Evolutionary conservation across 1,140 invertebrate genomes (phyloP).

Genomic region (Lepidurus packardi): DNA sequence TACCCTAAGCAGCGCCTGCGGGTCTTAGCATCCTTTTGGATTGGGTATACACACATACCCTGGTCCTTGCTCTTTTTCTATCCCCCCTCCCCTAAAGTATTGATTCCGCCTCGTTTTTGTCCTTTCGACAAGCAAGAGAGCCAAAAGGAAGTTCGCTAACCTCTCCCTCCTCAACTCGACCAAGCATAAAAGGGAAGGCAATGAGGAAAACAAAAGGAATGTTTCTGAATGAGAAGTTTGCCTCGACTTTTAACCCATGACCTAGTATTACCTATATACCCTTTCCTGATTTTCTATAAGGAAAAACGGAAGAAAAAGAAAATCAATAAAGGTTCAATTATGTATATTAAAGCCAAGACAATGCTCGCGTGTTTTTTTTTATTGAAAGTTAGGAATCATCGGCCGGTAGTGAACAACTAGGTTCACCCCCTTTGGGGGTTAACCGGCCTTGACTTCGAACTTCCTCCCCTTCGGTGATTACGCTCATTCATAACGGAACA

Average conservation of each 20-base stretch:
- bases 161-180: neutral
- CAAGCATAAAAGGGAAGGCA: constrained; percentile 22
- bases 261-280: neutral
- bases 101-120: constrained; percentile 20
- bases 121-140: constrained; percentile 26
- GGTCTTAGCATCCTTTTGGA: neutral
- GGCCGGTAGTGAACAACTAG: too few species aligned
- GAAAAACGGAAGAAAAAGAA: too few species aligned
- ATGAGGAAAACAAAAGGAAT: neutral
- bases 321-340: too few species aligned
- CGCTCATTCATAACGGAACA: constrained; percentile 20
- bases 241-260: constrained; percentile 11
- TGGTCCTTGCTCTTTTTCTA: neutral
- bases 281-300: neutral
- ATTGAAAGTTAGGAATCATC: too few species aligned
- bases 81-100: neutral
- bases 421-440: neutral
- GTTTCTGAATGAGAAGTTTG: constrained; percentile 22
- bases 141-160: neutral
- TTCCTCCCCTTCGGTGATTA: constrained; percentile 24
- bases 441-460: constrained; percentile 22
- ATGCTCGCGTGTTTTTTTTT: too few species aligned
- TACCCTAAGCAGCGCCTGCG: neutral
- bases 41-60: neutral
- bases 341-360: too few species aligned